Evolutionary conservation across 2,888 invertebrate species (phyloP), one percentile per base, ranked within the genome.

Genomic region (Machimus atricapillus): DNA sequence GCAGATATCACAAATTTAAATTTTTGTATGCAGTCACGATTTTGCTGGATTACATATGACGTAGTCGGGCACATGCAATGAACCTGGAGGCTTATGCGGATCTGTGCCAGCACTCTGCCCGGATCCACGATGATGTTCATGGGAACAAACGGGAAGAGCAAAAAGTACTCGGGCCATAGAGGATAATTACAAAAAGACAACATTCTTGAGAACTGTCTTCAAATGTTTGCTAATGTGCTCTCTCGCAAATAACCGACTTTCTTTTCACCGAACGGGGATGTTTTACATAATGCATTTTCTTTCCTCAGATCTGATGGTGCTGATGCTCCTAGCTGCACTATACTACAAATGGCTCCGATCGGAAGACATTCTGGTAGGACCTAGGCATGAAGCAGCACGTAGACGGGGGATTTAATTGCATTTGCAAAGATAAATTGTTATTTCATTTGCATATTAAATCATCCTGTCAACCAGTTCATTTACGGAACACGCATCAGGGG

Each of bases 1-100:
- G 83, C 83, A 83, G 83, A 83, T 83, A 83, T 83, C 83, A 83
- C 83, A 83, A 83, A 83, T 83, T 83, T 83, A 83, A 83, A 83
- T 83, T 83, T 83, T 83, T 83, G 83, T 83, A 83, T 83, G 73
- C 83, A 83, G 83, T 83, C 83, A 83, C 83, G 83, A 83, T 83
- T 83, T 83, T 83, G 40, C 40, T 73, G 83, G 83, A 83, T 83
- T 83, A 83, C 83, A 83, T 83, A 83, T 83, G 83, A 83, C 66
- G 73, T 83, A 83, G 58, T 46, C 23, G 56, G 66, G 73, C 23
- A 73, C 43, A 83, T 83, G 83, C 83, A 83, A 83, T 83, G 83
- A 73, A 83, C 66, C 66, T 83, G 40, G 83, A 73, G 83, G 83
- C 83, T 83, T 83, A 43, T 81, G 23, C n/a, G 43, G 40, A 19